Evolutionary conservation across 2,888 invertebrate genomes (phyloP).

Genomic region (Lasius platythorax): DNA sequence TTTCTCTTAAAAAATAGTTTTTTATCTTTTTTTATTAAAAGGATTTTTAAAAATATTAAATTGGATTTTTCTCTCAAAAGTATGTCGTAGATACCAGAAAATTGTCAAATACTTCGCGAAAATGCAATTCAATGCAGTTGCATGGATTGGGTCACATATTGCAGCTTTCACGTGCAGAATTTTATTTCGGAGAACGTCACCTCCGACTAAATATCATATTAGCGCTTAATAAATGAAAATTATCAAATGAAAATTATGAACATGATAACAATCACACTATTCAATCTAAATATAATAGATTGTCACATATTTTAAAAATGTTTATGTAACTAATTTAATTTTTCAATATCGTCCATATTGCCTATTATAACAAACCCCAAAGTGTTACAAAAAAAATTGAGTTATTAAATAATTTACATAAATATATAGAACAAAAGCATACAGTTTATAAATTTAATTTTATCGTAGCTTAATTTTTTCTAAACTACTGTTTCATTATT

Average conservation of each 20-base stretch:
- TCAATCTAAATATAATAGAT: neutral
- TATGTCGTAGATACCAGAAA: neutral
- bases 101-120: neutral
- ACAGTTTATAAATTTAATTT: neutral
- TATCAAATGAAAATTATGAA: conserved; percentile 8
- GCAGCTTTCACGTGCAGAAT: conserved; percentile 23
- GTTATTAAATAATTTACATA: conserved; percentile 13
- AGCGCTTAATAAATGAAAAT: neutral
- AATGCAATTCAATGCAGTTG: conserved; percentile 17
- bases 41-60: neutral
- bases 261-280: neutral
- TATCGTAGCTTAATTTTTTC: neutral
- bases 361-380: neutral
- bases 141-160: neutral
- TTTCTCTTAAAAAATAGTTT: neutral
- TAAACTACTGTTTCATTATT: conserved; percentile 1
- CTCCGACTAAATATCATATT: neutral
- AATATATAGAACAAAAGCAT: neutral
- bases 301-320: neutral
- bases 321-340: neutral
- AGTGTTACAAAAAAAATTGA: neutral
- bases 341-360: neutral
- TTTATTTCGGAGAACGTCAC: neutral
- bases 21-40: conserved; percentile 6
- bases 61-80: neutral